Evolutionary conservation across 2,888 invertebrate genomes (phyloP).

Genomic region (Gibbula magus): DNA sequence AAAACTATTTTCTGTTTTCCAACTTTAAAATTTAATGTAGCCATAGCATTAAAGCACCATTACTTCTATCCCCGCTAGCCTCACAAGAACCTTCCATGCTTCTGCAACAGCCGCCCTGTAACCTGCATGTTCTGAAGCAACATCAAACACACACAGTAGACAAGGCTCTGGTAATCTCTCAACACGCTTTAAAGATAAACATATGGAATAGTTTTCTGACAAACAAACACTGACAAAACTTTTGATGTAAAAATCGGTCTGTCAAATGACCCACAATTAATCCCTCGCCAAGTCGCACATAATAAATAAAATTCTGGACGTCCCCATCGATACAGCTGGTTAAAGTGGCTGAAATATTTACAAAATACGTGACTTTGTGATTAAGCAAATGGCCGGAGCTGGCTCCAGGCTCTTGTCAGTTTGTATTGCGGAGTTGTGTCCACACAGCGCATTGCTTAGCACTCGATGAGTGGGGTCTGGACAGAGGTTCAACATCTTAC

Average conservation of each 20-base stretch:
- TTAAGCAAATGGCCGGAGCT: not conserved
- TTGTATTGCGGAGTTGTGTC: not conserved
- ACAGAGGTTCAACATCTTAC: too few species aligned
- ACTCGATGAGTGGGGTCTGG: not conserved
- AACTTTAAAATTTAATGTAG: too few species aligned
- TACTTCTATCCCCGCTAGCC: too few species aligned
- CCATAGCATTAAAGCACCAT: too few species aligned
- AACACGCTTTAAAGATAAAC: slow-evolving; percentile 4
- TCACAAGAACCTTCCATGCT: too few species aligned
- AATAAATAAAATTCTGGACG: not conserved
- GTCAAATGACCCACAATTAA: not conserved
- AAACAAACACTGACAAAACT: not conserved
- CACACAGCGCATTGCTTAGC: not conserved
- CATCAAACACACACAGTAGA: not conserved
- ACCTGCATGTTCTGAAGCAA: too few species aligned
- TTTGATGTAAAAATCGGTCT: not conserved
- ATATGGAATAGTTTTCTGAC: not conserved
- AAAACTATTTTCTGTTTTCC: too few species aligned
- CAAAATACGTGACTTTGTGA: not conserved
- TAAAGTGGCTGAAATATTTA: not conserved
- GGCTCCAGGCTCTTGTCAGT: not conserved
- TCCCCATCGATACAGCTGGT: not conserved
- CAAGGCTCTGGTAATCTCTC: not conserved
- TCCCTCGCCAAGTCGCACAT: not conserved
- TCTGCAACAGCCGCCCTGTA: too few species aligned